Percentiles rank a stretch among this genome's conserved stretches.
Evolutionary conservation across 2,888 invertebrate genomes (phyloP).

Genomic region (Apodemia zela): DNA sequence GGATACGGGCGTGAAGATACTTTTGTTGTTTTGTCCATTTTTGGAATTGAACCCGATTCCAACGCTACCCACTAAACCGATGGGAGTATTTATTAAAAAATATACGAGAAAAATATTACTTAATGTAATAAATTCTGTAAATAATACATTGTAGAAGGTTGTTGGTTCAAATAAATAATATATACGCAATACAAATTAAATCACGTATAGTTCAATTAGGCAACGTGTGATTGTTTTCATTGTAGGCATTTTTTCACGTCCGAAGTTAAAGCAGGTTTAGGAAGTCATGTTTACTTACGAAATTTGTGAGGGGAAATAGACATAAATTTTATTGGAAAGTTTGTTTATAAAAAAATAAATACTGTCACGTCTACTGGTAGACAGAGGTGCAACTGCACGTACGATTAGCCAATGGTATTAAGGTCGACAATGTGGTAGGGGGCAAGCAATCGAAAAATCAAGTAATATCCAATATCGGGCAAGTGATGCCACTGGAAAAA

Average conservation of each 20-base stretch:
- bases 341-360: neutral
- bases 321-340: neutral
- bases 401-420: too few relatives aligned
- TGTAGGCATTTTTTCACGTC: constrained; percentile 18
- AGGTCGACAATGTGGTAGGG: too few relatives aligned
- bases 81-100: too few relatives aligned
- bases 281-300: constrained; percentile 8
- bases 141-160: neutral
- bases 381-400: constrained; percentile 4
- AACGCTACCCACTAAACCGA: too few relatives aligned
- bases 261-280: constrained; percentile 18
- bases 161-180: neutral
- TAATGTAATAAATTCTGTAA: neutral
- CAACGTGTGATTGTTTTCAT: constrained; percentile 14
- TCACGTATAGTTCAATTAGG: constrained; percentile 17
- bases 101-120: neutral
- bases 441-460: too few relatives aligned
- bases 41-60: too few relatives aligned
- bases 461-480: too few relatives aligned
- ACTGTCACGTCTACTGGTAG: neutral
- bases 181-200: constrained; percentile 1
- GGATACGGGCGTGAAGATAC: too few relatives aligned
- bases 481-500: too few relatives aligned
- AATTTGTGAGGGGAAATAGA: neutral
- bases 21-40: too few relatives aligned